These are phyloP conservation scores for Lemur catta DNA, from an alignment of 2,797 vertebrate genomes.

Conservation along the genomic window DNA sequence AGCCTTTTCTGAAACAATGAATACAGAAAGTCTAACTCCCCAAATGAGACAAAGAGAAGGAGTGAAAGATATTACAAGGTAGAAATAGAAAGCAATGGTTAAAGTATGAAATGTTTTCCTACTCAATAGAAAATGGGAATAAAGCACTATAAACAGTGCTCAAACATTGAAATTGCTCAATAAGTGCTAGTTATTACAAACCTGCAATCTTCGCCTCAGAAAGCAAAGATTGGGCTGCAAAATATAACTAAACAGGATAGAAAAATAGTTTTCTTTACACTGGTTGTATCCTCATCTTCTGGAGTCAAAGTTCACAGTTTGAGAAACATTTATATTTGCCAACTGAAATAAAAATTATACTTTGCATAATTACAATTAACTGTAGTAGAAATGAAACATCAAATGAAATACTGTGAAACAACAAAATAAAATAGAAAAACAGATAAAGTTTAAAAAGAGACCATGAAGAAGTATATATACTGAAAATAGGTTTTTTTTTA, in stretches of 20 bases:
- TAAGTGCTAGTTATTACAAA: neutral
- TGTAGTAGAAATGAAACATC: neutral
- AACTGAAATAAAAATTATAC: neutral
- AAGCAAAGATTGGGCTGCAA: neutral
- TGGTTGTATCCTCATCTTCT: neutral
- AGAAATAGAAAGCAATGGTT: neutral
- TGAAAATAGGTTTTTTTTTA: neutral
- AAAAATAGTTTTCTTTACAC: neutral
- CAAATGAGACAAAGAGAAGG: neutral
- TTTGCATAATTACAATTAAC: neutral
- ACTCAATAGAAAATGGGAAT: neutral
- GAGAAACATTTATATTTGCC: neutral
- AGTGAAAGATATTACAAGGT: neutral
- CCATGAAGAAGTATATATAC: neutral
- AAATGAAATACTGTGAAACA: neutral
- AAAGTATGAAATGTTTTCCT: neutral
- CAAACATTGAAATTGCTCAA: neutral
- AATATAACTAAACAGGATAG: neutral
- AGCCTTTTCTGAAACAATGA: neutral
- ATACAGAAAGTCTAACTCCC: neutral
- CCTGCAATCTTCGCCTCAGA: neutral
- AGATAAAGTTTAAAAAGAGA: neutral
- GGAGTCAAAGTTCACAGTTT: neutral
- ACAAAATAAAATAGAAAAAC: neutral
- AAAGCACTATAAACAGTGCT: neutral